Conservation (phyloP, 2,888 invertebrate species). For the Calephelis perditalis region DNA sequence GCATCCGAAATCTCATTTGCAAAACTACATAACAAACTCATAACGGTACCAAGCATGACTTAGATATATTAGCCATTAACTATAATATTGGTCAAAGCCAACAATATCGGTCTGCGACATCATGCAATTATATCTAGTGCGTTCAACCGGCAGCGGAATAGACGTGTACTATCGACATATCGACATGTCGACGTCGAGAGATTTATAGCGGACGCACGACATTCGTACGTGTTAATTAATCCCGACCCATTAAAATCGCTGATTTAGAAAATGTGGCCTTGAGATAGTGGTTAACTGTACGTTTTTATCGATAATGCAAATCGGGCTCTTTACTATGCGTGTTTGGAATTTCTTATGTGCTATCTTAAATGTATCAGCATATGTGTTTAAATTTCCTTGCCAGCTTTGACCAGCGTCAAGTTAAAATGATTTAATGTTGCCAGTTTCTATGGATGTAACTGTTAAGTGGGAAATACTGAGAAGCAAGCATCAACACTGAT, state of each 20-base stretch:
- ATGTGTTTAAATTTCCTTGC: too few relatives aligned
- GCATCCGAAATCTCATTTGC: too few relatives aligned
- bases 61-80: too few relatives aligned
- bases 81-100: too few relatives aligned
- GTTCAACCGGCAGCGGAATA: slow-evolving; percentile 33
- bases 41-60: too few relatives aligned
- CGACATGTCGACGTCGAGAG: slow-evolving; percentile 52
- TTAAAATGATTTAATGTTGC: too few relatives aligned
- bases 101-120: slow-evolving; percentile 43
- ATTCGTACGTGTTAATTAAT: slow-evolving; percentile 65
- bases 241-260: slow-evolving; percentile 41
- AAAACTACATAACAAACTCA: too few relatives aligned
- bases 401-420: too few relatives aligned
- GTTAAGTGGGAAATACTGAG: too few relatives aligned
- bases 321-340: slow-evolving; percentile 27
- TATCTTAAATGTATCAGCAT: too few relatives aligned
- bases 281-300: slow-evolving; percentile 32
- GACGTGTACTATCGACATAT: slow-evolving; percentile 45
- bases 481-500: too few relatives aligned
- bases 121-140: slow-evolving; percentile 42
- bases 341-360: slow-evolving; percentile 22
- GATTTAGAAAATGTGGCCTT: slow-evolving; percentile 32
- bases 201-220: slow-evolving; percentile 55
- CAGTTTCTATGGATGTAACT: too few relatives aligned
- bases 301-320: slow-evolving; percentile 31